These are phyloP conservation scores for Heliconius himera DNA, from an alignment of 1,140 invertebrate species.

Conservation along the genomic window DNA sequence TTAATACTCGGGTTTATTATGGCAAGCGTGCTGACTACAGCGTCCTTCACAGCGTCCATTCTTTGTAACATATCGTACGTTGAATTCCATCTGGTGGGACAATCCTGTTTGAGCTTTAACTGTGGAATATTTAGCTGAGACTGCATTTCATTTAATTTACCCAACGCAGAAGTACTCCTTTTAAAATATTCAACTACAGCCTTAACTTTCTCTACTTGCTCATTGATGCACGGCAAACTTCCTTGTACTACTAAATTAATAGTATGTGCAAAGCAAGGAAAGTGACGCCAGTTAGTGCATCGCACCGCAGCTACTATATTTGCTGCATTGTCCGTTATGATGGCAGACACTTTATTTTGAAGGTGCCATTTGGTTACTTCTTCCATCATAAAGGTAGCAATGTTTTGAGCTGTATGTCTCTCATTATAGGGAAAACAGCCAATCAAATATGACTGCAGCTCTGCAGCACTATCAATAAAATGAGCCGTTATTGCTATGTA, in stretches of 20 bases:
- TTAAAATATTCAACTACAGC: conserved; percentile 1
- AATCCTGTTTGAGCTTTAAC: conserved; percentile 17
- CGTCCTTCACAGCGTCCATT: not conserved
- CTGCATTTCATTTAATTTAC: not conserved
- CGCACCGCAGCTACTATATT: not conserved
- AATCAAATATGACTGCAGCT: not conserved
- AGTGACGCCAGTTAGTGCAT: not conserved
- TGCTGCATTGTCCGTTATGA: not conserved
- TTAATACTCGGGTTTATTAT: not conserved
- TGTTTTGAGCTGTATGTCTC: not conserved
- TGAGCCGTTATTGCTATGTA: not conserved
- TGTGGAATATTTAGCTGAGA: not conserved
- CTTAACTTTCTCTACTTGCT: not conserved
- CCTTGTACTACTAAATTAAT: not conserved
- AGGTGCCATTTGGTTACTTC: not conserved
- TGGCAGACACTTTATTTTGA: not conserved
- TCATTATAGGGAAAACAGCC: not conserved
- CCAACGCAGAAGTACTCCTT: not conserved
- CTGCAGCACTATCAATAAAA: not conserved
- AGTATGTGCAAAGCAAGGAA: not conserved
- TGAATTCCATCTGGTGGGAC: conserved; percentile 7
- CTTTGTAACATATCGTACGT: conserved; percentile 8
- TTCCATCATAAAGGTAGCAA: not conserved
- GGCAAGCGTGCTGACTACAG: not conserved
- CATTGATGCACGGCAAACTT: not conserved